Percentiles rank a stretch among this genome's conserved stretches.
These are phyloP conservation scores for Ectropis grisescens DNA, from an alignment of 1,140 invertebrate species.

Conservation along the genomic window DNA sequence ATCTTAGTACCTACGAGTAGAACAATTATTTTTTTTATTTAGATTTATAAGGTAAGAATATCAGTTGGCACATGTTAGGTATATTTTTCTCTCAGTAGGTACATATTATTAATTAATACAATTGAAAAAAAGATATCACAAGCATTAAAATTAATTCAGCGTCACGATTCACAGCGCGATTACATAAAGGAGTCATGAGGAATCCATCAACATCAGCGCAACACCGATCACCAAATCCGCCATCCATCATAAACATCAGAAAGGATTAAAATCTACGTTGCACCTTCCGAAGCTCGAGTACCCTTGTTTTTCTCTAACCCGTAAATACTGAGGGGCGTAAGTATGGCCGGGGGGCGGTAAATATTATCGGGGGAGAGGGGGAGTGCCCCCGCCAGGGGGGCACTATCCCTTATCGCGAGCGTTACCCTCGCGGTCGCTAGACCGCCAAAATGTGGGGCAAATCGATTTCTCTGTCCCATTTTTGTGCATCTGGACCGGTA, in stretches of 20 bases:
- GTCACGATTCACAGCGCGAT: background rate
- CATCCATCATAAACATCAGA: constrained; percentile 70
- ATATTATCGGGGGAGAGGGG: constrained; percentile 59
- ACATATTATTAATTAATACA: too few relatives aligned
- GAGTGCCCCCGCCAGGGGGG: constrained; percentile 45
- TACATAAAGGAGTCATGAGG: constrained; percentile 36
- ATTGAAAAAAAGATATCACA: too few relatives aligned
- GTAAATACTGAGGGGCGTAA: constrained; percentile 69
- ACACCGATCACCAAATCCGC: constrained; percentile 61
- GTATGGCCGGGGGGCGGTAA: constrained; percentile 65
- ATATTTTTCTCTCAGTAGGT: too few relatives aligned
- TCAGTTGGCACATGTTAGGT: too few relatives aligned
- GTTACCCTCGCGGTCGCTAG: constrained; percentile 64
- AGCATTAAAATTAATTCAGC: constrained; percentile 5
- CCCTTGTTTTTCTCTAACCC: constrained; percentile 70
- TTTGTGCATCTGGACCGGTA: constrained; percentile 67
- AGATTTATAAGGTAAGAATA: too few relatives aligned
- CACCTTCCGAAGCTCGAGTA: constrained; percentile 66
- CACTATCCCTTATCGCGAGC: constrained; percentile 68
- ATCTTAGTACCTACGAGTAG: too few relatives aligned
- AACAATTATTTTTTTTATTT: too few relatives aligned
- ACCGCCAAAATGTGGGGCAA: constrained; percentile 66
- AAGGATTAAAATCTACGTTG: constrained; percentile 70
- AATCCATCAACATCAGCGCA: constrained; percentile 64
- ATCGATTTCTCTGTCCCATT: constrained; percentile 66